Percentiles rank a stretch among this genome's conserved stretches.
phyloP scores from a whole-genome alignment of 1,140 invertebrate species.

The Cydia fagiglandana region DNA sequence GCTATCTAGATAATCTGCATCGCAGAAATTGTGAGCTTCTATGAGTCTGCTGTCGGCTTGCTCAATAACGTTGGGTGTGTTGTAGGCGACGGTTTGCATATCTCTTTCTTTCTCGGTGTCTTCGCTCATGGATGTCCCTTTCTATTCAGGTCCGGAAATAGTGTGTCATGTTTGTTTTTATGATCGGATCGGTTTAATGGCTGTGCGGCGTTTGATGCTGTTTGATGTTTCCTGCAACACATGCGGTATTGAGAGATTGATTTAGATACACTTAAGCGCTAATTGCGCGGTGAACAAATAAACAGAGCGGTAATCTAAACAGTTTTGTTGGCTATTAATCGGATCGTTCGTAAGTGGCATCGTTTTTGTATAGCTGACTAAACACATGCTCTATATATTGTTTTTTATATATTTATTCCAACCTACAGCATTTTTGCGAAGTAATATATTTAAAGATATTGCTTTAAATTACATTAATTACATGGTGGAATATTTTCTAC shows the following conservation, averaged over 20 bases:
- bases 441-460: too few relatives aligned
- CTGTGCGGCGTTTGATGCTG: slow-evolving; percentile 62
- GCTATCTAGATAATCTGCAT: slow-evolving; percentile 34
- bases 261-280: slow-evolving; percentile 13
- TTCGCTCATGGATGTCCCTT: slow-evolving; percentile 64
- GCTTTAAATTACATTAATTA: too few relatives aligned
- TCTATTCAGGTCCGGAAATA: slow-evolving; percentile 62
- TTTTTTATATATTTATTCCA: too few relatives aligned
- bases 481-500: background rate
- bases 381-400: background rate
- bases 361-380: background rate
- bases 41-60: slow-evolving; percentile 53
- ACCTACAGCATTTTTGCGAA: too few relatives aligned
- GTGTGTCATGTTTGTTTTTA: slow-evolving; percentile 74
- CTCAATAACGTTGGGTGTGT: slow-evolving; percentile 55
- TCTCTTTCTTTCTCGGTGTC: slow-evolving; percentile 50
- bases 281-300: slow-evolving; percentile 27
- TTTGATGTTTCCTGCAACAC: slow-evolving; percentile 33
- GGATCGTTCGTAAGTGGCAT: background rate
- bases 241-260: slow-evolving; percentile 23
- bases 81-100: slow-evolving; percentile 67
- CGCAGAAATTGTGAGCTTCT: slow-evolving; percentile 42
- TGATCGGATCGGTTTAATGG: slow-evolving; percentile 71
- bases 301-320: background rate
- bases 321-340: slow-evolving; percentile 21